These are phyloP conservation scores for Ashinkailepas kermadecensis DNA, from an alignment of 2,888 invertebrate genomes.

Conservation along the genomic window DNA sequence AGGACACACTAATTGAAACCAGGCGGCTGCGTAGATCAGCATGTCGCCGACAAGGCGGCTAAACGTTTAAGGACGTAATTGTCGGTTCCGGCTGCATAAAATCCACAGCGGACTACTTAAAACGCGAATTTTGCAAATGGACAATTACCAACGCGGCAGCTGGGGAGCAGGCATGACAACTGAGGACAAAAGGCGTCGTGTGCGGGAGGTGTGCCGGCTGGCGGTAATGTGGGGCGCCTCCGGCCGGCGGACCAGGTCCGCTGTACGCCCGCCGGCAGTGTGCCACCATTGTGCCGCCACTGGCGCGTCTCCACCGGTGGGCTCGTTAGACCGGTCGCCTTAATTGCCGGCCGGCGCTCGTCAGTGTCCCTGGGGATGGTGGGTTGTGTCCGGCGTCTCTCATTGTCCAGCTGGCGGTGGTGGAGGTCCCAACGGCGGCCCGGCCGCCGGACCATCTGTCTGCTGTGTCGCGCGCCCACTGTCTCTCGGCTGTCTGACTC, in stretches of 20 bases:
- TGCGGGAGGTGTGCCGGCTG: neutral
- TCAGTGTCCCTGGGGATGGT: neutral
- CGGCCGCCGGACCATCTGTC: neutral
- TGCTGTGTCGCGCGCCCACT: no score
- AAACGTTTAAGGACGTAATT: neutral
- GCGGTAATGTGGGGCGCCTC: neutral
- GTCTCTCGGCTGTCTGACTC: no score
- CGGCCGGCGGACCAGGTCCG: neutral
- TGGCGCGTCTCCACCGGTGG: neutral
- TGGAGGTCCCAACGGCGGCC: neutral
- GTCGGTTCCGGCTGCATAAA: neutral
- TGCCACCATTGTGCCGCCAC: neutral
- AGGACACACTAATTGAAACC: neutral
- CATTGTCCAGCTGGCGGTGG: neutral
- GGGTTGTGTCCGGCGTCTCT: neutral
- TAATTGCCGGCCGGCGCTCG: neutral
- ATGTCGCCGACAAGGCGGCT: neutral
- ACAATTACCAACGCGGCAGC: neutral
- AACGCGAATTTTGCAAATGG: neutral
- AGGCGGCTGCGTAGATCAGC: neutral
- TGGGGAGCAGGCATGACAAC: neutral
- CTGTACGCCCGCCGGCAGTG: neutral
- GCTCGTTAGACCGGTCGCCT: neutral
- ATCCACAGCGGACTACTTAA: neutral
- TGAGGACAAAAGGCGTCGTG: neutral